phyloP scores from a whole-genome alignment of 2,797 vertebrate species.

The Acrossocheilus wenchowensis region DNA sequence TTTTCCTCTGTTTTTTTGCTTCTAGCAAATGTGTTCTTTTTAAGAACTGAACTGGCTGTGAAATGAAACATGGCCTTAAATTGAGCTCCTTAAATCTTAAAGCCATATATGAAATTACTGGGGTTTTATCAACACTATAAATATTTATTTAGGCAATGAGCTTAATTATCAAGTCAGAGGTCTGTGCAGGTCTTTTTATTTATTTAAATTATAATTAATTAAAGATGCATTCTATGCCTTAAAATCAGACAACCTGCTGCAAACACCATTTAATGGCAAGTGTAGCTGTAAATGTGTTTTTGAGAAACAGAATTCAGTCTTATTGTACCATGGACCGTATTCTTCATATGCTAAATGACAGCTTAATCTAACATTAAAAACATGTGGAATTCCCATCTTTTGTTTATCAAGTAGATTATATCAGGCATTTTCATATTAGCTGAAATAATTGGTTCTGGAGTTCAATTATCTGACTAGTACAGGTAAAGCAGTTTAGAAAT shows the following conservation, averaged over 20 bases:
- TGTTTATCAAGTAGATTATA: neutral
- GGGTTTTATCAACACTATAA: conserved; percentile 22
- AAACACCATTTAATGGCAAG: conserved; percentile 24
- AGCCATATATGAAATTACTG: neutral
- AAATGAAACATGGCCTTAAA: conserved; percentile 28
- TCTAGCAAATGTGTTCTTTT: conserved; percentile 6
- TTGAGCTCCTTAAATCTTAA: conserved; percentile 4
- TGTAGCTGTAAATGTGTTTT: conserved; percentile 9
- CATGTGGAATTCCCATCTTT: neutral
- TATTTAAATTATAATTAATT: neutral
- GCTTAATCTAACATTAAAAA: neutral
- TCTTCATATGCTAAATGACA: conserved; percentile 3
- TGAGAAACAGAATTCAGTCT: neutral
- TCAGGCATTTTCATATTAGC: neutral
- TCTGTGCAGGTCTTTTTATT: neutral
- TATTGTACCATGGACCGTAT: neutral
- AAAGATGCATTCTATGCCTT: conserved; percentile 40
- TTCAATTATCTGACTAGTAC: neutral
- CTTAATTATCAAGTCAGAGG: neutral
- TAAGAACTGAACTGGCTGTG: conserved; percentile 20
- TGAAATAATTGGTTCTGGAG: neutral
- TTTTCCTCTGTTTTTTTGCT: neutral
- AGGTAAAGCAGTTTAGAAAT: neutral
- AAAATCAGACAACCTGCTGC: conserved; percentile 1
- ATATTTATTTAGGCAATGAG: neutral